Evolutionary conservation across 2,888 invertebrate genomes (phyloP).

Genomic region (Stenotaenia linearis): DNA sequence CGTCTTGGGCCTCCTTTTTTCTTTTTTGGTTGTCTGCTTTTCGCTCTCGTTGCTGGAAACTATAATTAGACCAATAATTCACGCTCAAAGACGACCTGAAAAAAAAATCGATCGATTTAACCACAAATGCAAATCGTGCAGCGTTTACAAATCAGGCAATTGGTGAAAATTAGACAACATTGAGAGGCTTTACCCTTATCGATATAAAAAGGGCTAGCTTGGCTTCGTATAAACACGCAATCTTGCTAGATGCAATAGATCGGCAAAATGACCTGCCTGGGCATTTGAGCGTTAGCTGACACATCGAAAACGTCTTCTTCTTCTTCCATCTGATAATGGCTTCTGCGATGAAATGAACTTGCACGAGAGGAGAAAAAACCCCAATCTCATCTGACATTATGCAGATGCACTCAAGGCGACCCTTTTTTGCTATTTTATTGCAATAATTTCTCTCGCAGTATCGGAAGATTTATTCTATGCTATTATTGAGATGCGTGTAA

Average conservation of each 20-base stretch:
- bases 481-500: neutral
- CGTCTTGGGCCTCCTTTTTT: no score
- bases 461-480: neutral
- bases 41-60: neutral
- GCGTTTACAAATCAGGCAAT: neutral
- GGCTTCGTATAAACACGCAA: neutral
- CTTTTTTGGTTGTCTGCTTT: neutral
- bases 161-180: neutral
- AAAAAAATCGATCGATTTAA: neutral
- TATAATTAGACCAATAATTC: neutral
- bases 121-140: neutral
- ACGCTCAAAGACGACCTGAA: neutral
- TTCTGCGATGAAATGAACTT: neutral
- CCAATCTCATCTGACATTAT: neutral
- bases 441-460: neutral
- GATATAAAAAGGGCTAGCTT: neutral
- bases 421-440: neutral
- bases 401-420: neutral
- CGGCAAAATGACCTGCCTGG: neutral
- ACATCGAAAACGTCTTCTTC: neutral
- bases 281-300: neutral
- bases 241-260: neutral
- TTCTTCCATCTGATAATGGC: neutral
- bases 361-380: neutral
- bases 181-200: neutral